A percentile compares a stretch with the other conserved stretches of the same genome.
Conservation (phyloP, 2,113 vertebrate species). For the Myiopsitta monachus region DNA sequence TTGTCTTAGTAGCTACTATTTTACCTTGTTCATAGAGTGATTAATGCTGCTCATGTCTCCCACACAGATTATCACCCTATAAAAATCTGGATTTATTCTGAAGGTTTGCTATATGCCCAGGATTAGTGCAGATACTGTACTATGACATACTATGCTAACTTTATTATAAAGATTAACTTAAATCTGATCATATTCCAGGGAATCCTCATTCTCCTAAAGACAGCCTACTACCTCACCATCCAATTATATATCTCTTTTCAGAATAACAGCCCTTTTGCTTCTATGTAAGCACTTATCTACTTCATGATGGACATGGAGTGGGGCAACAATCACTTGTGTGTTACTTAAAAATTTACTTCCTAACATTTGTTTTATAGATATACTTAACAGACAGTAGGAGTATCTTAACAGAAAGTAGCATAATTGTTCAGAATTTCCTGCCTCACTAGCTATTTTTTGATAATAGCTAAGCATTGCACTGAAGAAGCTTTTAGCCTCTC, state of each 20-base stretch:
- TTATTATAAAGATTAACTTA: not conserved
- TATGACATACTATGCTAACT: not conserved
- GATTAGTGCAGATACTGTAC: not conserved
- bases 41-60: not conserved
- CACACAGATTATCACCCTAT: not conserved
- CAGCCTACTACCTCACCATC: not conserved
- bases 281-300: not conserved
- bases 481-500: not conserved
- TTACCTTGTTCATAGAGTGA: not conserved
- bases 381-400: not conserved
- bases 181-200: not conserved
- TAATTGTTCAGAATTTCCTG: not conserved
- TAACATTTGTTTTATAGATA: not conserved
- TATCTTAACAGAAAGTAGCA: not conserved
- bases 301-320: not conserved
- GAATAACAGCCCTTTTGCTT: not conserved
- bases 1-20: not conserved
- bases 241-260: not conserved
- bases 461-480: not conserved
- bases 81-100: not conserved
- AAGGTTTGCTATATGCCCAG: not conserved
- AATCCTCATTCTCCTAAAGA: not conserved
- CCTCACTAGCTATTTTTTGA: not conserved
- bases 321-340: fast-evolving
- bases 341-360: not conserved